Percentiles rank a stretch among this genome's conserved stretches.
Conservation (phyloP, 2,888 invertebrate genomes). For the Ectemnius cavifrons region DNA sequence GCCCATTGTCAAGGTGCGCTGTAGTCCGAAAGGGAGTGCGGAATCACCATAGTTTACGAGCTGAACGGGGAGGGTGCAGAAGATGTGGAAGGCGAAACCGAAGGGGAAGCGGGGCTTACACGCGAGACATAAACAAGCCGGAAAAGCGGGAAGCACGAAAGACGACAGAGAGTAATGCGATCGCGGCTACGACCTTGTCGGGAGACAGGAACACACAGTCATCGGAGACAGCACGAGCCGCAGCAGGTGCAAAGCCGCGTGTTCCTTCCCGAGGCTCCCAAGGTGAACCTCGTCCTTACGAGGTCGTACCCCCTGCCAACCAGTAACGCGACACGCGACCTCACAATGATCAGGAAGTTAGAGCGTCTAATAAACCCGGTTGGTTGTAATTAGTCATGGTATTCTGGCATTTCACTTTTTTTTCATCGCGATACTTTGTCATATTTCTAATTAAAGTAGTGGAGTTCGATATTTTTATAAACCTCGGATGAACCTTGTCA, state of each 20-base stretch:
- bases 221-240: slow-evolving; percentile 34
- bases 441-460: too few relatives aligned
- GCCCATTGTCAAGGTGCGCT: slow-evolving; percentile 7
- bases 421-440: too few relatives aligned
- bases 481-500: too few relatives aligned
- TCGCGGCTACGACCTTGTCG: slow-evolving; percentile 50
- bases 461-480: too few relatives aligned
- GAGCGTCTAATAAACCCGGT: too few relatives aligned
- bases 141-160: slow-evolving; percentile 57
- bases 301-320: not conserved
- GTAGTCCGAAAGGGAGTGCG: not conserved
- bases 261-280: slow-evolving; percentile 31
- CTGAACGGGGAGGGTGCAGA: not conserved
- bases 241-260: slow-evolving; percentile 17
- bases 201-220: slow-evolving; percentile 33
- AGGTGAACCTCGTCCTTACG: slow-evolving; percentile 39
- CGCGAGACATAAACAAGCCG: slow-evolving; percentile 50
- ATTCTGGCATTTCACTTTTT: too few relatives aligned
- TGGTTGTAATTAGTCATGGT: too few relatives aligned
- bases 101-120: not conserved
- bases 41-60: slow-evolving; percentile 4
- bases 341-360: not conserved
- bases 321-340: not conserved
- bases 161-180: slow-evolving; percentile 65
- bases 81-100: slow-evolving; percentile 50